phyloP scores from a whole-genome alignment of 2,113 vertebrate genomes.

The Ovis canadensis region DNA sequence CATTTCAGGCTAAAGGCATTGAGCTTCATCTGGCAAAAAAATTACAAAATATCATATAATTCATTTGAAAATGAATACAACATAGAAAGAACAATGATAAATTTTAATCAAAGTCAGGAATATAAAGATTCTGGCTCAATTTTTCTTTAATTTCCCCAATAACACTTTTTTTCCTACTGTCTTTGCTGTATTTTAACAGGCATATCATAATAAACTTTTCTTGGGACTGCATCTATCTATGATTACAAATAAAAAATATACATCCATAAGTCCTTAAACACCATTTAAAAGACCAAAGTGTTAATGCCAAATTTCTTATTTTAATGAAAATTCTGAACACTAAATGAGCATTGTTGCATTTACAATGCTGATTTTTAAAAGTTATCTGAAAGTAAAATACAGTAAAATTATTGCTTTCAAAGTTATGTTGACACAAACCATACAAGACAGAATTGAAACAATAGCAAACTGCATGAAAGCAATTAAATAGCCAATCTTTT shows the following conservation, averaged over 20 bases:
- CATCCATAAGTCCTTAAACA: background rate
- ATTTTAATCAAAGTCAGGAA: conserved; percentile 29
- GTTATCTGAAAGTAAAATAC: conserved; percentile 23
- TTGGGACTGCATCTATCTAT: background rate
- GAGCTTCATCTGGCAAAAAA: background rate
- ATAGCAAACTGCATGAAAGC: background rate
- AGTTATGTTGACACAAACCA: conserved; percentile 25
- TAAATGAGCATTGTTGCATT: background rate
- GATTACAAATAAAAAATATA: conserved; percentile 10
- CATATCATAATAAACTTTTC: background rate
- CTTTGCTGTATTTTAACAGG: background rate
- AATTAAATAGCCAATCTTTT: background rate
- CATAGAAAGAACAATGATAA: background rate
- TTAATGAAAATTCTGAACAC: conserved; percentile 52
- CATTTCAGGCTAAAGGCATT: background rate
- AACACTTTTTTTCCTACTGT: background rate
- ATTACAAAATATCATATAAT: conserved; percentile 18
- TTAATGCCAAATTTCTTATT: conserved; percentile 20
- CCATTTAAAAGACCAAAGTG: background rate
- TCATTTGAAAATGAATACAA: conserved; percentile 16
- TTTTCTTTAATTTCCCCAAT: conserved; percentile 30
- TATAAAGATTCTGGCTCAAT: conserved; percentile 4
- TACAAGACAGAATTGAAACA: background rate
- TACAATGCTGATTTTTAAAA: conserved; percentile 45
- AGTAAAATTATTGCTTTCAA: conserved; percentile 61